Conservation (phyloP, 2,113 vertebrate genomes). For the Centropristis striata region DNA sequence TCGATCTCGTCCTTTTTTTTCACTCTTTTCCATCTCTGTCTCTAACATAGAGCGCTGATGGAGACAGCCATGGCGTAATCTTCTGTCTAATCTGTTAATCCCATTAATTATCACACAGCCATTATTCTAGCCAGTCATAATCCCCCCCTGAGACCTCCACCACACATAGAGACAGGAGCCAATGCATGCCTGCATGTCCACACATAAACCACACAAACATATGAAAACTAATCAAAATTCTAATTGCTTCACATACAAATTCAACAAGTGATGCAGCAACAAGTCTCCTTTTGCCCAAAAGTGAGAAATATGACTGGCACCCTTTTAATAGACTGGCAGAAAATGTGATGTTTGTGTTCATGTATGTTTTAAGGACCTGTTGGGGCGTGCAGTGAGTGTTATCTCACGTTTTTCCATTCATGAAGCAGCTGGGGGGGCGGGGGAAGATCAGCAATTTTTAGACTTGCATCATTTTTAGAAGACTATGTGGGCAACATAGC, state of each 20-base stretch:
- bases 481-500: background rate
- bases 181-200: background rate
- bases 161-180: constrained; percentile 38
- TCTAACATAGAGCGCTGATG: constrained; percentile 32
- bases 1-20: background rate
- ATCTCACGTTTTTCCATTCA: background rate
- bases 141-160: constrained; percentile 50
- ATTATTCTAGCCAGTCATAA: constrained; percentile 70
- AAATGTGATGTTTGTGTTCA: background rate
- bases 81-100: constrained; percentile 80
- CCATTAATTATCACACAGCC: constrained; percentile 81
- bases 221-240: background rate
- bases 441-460: background rate
- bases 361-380: background rate
- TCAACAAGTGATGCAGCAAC: background rate
- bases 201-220: background rate
- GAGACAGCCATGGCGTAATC: constrained; percentile 53
- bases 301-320: background rate
- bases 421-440: background rate
- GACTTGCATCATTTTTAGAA: constrained; percentile 6
- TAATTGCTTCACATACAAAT: background rate
- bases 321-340: background rate
- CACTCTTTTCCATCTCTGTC: background rate
- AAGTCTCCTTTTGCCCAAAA: background rate
- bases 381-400: background rate